Evolutionary conservation across 1,140 invertebrate species (phyloP).

Genomic region (Holotrichia oblita): DNA sequence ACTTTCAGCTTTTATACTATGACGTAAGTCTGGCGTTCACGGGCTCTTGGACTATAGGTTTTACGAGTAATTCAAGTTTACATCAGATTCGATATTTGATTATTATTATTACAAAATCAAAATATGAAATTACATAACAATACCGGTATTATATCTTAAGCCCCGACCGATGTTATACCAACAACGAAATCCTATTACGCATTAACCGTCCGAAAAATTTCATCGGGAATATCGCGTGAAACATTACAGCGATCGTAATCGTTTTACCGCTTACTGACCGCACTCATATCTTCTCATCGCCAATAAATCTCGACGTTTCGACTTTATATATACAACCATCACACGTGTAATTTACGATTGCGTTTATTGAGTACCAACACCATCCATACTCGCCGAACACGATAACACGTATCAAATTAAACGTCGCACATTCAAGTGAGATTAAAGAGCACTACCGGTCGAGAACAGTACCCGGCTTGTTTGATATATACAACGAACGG

Average conservation of each 20-base stretch:
- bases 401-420: background rate
- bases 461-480: background rate
- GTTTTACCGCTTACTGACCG: conserved; percentile 6
- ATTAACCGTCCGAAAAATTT: background rate
- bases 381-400: background rate
- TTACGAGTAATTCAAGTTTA: no score
- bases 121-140: no score
- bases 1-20: no score
- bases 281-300: background rate
- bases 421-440: background rate
- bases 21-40: no score
- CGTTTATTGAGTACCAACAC: background rate
- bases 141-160: no score
- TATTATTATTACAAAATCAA: no score
- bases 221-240: background rate
- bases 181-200: no score
- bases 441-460: background rate
- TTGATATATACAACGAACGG: conserved; percentile 3
- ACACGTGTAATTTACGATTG: background rate
- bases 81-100: no score
- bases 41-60: no score
- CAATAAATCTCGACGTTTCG: background rate
- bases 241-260: background rate
- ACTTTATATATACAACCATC: background rate
- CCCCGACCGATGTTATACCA: no score